Evolutionary conservation across 2,888 invertebrate species (phyloP).

Genomic region (Entomobrya proxima): DNA sequence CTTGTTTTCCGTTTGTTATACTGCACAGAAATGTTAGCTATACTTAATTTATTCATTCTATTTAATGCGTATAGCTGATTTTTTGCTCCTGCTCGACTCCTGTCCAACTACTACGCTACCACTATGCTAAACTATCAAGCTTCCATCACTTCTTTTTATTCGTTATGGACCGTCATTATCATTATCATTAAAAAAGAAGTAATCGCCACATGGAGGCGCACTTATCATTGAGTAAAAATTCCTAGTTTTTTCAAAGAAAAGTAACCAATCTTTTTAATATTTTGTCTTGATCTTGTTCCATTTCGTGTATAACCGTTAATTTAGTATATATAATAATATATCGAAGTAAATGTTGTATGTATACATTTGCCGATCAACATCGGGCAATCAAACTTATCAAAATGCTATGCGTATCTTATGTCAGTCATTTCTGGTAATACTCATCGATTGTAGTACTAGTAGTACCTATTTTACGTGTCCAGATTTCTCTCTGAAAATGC

Average conservation of each 20-base stretch:
- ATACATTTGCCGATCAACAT: no score
- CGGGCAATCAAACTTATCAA: no score
- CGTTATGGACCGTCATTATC: constrained; percentile 63
- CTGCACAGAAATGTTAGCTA: neutral
- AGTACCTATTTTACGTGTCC: constrained; percentile 46
- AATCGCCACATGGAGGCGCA: constrained; percentile 34
- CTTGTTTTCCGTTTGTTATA: neutral
- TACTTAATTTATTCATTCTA: neutral
- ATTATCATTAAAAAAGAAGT: constrained; percentile 57
- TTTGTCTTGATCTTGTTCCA: neutral
- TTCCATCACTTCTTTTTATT: constrained; percentile 50
- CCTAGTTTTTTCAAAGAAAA: constrained; percentile 51
- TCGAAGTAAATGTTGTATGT: no score
- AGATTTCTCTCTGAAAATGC: constrained; percentile 18
- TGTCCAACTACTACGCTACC: neutral
- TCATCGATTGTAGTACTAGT: no score
- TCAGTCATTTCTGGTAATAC: no score
- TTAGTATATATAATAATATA: no score
- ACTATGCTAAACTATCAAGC: constrained; percentile 28
- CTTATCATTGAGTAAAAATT: constrained; percentile 52
- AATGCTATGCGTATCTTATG: no score
- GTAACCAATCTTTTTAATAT: constrained; percentile 33
- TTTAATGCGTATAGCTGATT: constrained; percentile 12
- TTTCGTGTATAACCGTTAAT: neutral
- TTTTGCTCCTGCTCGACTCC: neutral